Conservation (phyloP, 2,888 invertebrate species). For the Bhutanitis thaidina region DNA sequence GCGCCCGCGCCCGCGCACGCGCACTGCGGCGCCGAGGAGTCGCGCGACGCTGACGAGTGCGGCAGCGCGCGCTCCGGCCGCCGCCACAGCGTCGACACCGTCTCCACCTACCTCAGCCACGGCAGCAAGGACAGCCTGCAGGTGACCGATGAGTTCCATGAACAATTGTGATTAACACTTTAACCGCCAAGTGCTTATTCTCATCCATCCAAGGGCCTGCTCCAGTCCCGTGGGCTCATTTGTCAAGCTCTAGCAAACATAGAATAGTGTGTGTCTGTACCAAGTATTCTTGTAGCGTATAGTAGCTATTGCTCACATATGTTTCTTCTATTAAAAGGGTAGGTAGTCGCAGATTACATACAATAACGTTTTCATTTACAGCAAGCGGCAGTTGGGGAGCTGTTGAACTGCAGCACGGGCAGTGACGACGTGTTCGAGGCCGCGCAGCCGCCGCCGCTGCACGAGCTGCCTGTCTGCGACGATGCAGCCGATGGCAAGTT, state of each 20-base stretch:
- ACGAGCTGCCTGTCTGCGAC: constrained; percentile 47
- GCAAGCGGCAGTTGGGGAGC: constrained; percentile 81
- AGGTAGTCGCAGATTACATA: not conserved
- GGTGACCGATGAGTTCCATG: no score
- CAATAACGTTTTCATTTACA: constrained; percentile 24
- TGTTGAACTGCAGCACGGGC: constrained; percentile 85
- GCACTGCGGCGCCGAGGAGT: constrained; percentile 36
- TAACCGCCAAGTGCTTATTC: no score
- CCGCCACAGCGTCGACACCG: constrained; percentile 91
- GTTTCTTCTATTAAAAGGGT: no score
- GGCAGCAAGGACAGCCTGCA: constrained; percentile 86
- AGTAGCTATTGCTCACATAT: no score
- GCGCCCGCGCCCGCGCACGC: not conserved
- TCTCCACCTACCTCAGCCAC: constrained; percentile 92
- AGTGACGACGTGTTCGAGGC: constrained; percentile 85
- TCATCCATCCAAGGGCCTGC: no score
- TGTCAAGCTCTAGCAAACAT: no score
- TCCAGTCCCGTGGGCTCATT: no score
- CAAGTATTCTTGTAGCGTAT: no score
- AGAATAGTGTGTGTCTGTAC: no score
- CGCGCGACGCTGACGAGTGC: constrained; percentile 77
- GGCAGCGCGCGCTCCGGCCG: constrained; percentile 88
- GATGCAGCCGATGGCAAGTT: not conserved
- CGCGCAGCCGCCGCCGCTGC: constrained; percentile 49
- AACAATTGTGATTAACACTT: no score